Conservation (phyloP, 2,797 vertebrate genomes). For the Labroides dimidiatus region DNA sequence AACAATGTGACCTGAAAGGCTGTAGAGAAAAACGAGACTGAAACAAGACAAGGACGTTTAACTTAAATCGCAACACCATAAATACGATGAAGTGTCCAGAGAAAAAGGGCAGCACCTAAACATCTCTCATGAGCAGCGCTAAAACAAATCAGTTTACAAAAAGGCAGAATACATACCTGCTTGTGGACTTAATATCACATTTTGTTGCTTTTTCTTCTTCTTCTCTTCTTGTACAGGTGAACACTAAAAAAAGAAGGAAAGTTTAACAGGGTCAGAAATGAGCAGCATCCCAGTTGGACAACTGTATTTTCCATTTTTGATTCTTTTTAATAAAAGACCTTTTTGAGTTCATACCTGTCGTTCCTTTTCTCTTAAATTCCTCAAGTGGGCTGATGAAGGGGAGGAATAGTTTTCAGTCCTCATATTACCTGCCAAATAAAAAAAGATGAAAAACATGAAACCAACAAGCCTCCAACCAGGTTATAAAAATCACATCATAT, state of each 20-base stretch:
- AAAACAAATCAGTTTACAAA: slow-evolving; percentile 4
- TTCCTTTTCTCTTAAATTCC: slow-evolving; percentile 76
- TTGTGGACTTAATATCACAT: slow-evolving; percentile 89
- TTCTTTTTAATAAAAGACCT: no score
- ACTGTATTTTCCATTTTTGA: no score
- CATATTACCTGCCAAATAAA: slow-evolving; percentile 63
- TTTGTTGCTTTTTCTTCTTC: slow-evolving; percentile 88
- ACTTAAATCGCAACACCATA: slow-evolving; percentile 12
- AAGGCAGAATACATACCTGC: slow-evolving; percentile 82
- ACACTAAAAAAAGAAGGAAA: slow-evolving; percentile 46
- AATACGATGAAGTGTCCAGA: neutral
- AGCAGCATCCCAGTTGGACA: no score
- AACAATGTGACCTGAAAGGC: neutral
- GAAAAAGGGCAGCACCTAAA: slow-evolving; percentile 7
- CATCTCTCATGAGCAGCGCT: slow-evolving; percentile 19
- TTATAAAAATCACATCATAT: neutral
- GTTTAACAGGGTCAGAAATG: neutral
- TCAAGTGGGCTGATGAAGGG: slow-evolving; percentile 64
- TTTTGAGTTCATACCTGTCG: slow-evolving; percentile 63
- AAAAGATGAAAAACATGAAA: neutral
- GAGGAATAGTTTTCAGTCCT: slow-evolving; percentile 67
- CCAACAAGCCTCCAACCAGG: neutral
- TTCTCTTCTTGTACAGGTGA: slow-evolving; percentile 81
- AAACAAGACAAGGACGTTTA: slow-evolving; percentile 13
- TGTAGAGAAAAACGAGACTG: slow-evolving; percentile 8